Evolutionary conservation across 30 jellyfish, hydroid and myxozoan species (phyloP), one percentile per base, ranked within the genome.

Genomic region (Morbakka virulenta): DNA sequence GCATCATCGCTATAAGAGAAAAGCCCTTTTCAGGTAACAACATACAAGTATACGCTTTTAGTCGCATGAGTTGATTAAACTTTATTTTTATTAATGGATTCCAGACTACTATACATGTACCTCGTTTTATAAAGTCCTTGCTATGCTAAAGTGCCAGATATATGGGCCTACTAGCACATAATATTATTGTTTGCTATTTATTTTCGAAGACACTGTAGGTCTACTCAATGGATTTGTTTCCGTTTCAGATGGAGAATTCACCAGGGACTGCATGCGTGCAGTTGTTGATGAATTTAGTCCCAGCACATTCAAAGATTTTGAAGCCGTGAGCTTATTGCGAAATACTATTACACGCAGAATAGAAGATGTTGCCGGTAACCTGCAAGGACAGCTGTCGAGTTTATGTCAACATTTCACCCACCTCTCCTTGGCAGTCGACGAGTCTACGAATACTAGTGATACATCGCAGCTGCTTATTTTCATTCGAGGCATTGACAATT

Each of bases 341-440:
- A 41, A 41, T 41, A 41, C 57, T 41, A 41, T 41, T 41, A 41
- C 57, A 41, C 57, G 72, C 62, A 47, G 72, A 50, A 28, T 67
- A 27, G 79, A 29, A 50, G 79, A 67, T 50, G 41, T 67, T 50
- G 79, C 79, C 14, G 79, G 79, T 27, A 67, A 28, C 79, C 33
- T 67, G 67, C 22, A 67, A 33, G 23, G 33, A 27, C 79, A 3
- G 79, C 79, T 29, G 79, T 27, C 33, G 62, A 67, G 41, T 50
- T 27, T 1, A 67, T 47, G 62, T 17, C 62, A 4, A 47, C 62
- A 67, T 17, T 67, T 9, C 41, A 24, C 33, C 72, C 41, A 24
- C 41, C 24, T 67, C 53, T 67, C 79, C 41, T 50, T 67, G 72
- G 79, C 79, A 27, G 22, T 67, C 28, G 53, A 67, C 41, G 79